Evolutionary conservation across 2,797 vertebrate species (phyloP).

Genomic region (Phalanger gymnotis): DNA sequence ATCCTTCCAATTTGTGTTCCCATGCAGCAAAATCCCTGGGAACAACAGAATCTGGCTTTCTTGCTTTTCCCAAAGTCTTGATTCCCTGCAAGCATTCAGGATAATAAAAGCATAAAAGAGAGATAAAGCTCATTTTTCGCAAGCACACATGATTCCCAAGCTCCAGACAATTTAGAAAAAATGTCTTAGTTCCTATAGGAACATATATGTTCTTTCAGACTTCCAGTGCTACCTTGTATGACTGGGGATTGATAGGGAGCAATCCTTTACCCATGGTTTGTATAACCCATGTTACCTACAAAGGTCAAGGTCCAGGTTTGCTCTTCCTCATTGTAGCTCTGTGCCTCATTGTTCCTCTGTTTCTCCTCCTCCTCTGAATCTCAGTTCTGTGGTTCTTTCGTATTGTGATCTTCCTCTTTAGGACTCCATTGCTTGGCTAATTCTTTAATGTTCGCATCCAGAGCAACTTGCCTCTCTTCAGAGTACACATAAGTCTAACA

Average conservation of each 20-base stretch:
- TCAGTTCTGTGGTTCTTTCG: neutral
- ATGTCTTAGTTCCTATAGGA: neutral
- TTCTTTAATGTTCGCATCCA: neutral
- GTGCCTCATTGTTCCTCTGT: neutral
- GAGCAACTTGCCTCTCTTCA: neutral
- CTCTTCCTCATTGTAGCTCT: neutral
- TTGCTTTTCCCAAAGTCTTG: neutral
- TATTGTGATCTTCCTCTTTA: neutral
- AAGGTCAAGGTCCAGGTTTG: neutral
- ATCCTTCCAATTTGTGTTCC: neutral
- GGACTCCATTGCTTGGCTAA: neutral
- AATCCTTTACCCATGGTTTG: neutral
- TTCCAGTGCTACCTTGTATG: neutral
- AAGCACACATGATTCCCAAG: neutral
- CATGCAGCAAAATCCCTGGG: neutral
- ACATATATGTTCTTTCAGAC: neutral
- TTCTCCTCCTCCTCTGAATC: neutral
- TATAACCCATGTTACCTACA: neutral
- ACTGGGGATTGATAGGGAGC: neutral
- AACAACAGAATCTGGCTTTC: neutral
- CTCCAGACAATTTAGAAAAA: neutral
- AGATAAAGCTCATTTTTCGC: neutral
- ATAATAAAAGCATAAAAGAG: neutral
- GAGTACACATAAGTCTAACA: neutral
- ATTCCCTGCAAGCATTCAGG: neutral